Conservation (phyloP, 2,113 vertebrate species). For the Notiomystis cincta region DNA sequence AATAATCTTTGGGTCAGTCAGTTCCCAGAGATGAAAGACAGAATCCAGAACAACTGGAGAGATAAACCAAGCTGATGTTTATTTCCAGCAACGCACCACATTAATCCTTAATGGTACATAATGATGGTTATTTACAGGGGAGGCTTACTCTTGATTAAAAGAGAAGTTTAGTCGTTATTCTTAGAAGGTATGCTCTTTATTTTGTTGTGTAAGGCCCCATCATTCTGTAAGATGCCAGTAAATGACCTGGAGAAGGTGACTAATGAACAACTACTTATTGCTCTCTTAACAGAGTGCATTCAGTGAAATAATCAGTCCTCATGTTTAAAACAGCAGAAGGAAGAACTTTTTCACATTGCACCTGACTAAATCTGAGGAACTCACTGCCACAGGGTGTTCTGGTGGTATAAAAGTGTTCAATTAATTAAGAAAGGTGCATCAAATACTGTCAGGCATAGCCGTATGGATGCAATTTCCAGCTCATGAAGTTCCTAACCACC, state of each 20-base stretch:
- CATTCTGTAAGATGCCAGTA: background rate
- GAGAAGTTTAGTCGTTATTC: constrained; percentile 19
- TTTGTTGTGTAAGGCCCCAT: constrained; percentile 12
- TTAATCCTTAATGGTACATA: constrained; percentile 39
- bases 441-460: background rate
- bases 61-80: constrained; percentile 9
- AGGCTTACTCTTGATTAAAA: constrained; percentile 41
- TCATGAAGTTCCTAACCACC: background rate
- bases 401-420: background rate
- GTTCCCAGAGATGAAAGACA: constrained; percentile 30
- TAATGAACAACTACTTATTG: background rate
- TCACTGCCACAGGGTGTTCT: constrained; percentile 5
- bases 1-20: background rate
- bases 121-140: constrained; percentile 19
- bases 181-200: constrained; percentile 33
- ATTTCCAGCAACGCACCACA: background rate
- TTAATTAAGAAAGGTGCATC: background rate
- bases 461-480: background rate
- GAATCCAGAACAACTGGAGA: background rate
- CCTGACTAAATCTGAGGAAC: background rate
- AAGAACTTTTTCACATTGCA: background rate
- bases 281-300: background rate
- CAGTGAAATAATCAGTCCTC: background rate
- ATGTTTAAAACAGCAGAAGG: constrained; percentile 3
- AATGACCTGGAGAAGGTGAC: constrained; percentile 4